A percentile compares a stretch with the other conserved stretches of the same genome.
These are phyloP conservation scores for Arothron firmamentum DNA, from an alignment of 2,113 vertebrate genomes.

Conservation along the genomic window DNA sequence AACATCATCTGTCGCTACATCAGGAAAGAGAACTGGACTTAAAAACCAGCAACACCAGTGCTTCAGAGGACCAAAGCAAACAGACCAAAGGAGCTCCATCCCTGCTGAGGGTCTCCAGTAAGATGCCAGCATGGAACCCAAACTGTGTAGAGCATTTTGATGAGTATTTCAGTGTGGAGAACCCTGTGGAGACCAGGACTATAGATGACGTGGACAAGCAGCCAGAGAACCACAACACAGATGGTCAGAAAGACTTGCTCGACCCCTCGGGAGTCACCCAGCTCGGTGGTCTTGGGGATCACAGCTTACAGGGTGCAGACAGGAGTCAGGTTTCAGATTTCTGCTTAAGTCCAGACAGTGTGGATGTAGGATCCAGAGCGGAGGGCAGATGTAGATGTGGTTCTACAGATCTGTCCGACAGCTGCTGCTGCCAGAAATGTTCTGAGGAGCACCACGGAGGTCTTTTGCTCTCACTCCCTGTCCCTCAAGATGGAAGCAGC, in stretches of 20 bases:
- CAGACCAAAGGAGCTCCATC: slow-evolving; percentile 59
- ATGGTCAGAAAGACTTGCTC: slow-evolving; percentile 33
- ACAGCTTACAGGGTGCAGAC: slow-evolving; percentile 3
- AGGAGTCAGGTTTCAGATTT: slow-evolving; percentile 13
- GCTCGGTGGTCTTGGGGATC: neutral
- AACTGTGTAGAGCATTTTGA: slow-evolving; percentile 84
- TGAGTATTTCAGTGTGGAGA: slow-evolving; percentile 84
- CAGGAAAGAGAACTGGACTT: slow-evolving; percentile 50
- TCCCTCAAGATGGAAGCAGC: slow-evolving; percentile 79
- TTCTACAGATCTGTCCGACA: slow-evolving; percentile 44
- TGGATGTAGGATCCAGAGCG: slow-evolving; percentile 18
- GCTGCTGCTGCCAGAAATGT: slow-evolving; percentile 78
- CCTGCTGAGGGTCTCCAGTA: slow-evolving; percentile 71
- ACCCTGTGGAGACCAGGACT: slow-evolving; percentile 83
- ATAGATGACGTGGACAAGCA: slow-evolving; percentile 77
- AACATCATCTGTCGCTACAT: slow-evolving; percentile 44
- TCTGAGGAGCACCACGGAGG: slow-evolving; percentile 84
- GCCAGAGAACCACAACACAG: slow-evolving; percentile 18
- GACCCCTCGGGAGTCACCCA: slow-evolving; percentile 24
- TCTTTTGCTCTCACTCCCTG: slow-evolving; percentile 74
- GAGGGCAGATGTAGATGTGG: slow-evolving; percentile 53
- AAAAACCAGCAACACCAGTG: slow-evolving; percentile 51
- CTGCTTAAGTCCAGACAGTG: slow-evolving; percentile 31
- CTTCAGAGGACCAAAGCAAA: slow-evolving; percentile 83
- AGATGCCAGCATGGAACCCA: slow-evolving; percentile 78